Conservation (phyloP, 2,888 invertebrate genomes). For the Drosophila paranaensis region DNA sequence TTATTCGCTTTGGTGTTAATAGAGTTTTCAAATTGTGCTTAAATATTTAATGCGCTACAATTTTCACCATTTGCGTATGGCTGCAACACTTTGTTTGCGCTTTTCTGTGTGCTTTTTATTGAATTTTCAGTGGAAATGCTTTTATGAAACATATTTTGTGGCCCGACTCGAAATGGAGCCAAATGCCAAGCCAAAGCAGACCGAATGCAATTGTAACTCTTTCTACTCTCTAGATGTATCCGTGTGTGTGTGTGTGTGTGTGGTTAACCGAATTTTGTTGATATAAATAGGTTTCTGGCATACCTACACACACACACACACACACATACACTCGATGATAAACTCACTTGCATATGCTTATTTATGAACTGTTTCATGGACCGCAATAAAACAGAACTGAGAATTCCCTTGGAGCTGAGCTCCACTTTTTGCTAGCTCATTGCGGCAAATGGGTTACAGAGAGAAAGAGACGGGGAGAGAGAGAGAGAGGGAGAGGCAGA, state of each 20-base stretch:
- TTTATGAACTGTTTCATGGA: conserved; percentile 71
- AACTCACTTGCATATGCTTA: conserved; percentile 50
- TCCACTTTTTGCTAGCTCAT: conserved; percentile 46
- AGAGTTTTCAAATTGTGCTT: conserved; percentile 46
- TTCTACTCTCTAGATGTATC: conserved; percentile 14
- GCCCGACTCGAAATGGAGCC: conserved; percentile 6
- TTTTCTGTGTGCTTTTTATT: conserved; percentile 11
- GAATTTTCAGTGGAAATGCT: conserved; percentile 17
- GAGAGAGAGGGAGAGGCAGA: neutral
- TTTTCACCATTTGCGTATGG: conserved; percentile 14
- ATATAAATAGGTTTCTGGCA: conserved; percentile 53
- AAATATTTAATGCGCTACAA: conserved; percentile 54
- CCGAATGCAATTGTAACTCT: conserved; percentile 50
- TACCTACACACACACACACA: conserved; percentile 15
- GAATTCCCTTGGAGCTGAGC: conserved; percentile 46
- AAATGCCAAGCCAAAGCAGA: conserved; percentile 29
- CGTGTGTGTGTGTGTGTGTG: conserved; percentile 1
- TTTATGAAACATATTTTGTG: conserved; percentile 29
- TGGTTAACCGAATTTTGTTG: conserved; percentile 58
- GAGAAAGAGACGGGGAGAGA: neutral
- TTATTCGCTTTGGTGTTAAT: conserved; percentile 50
- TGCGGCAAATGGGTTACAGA: conserved; percentile 44
- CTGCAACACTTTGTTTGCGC: neutral
- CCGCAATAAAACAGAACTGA: conserved; percentile 70
- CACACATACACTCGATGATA: conserved; percentile 10